Evolutionary conservation across 2,888 invertebrate species (phyloP).

Genomic region (Synanthedon vespiformis): DNA sequence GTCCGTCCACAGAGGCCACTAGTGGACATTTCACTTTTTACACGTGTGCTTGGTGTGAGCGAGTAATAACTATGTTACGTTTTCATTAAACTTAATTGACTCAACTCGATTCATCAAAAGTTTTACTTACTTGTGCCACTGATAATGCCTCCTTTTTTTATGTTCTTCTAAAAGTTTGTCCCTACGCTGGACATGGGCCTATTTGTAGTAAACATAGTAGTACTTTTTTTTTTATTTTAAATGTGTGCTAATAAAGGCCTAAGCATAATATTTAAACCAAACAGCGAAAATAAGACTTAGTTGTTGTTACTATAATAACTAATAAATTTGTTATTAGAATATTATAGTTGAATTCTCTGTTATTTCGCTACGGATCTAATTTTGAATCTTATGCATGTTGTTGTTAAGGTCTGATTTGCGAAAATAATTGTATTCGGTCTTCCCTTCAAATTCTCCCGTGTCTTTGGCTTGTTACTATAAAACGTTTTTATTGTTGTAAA

Average conservation of each 20-base stretch:
- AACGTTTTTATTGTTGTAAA: not conserved
- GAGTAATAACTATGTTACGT: not conserved
- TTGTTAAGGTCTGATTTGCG: slow-evolving; percentile 12
- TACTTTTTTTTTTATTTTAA: too few relatives aligned
- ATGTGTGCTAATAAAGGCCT: not conserved
- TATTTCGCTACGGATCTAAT: slow-evolving; percentile 27
- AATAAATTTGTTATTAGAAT: too few relatives aligned
- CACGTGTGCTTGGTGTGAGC: slow-evolving; percentile 1
- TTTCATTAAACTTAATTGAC: too few relatives aligned
- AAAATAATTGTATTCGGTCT: slow-evolving; percentile 1
- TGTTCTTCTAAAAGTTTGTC: not conserved
- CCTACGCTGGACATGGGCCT: too few relatives aligned
- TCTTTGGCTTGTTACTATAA: not conserved
- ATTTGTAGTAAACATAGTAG: too few relatives aligned
- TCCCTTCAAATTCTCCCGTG: not conserved
- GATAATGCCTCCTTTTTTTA: not conserved
- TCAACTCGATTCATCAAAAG: too few relatives aligned
- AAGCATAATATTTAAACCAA: slow-evolving; percentile 12
- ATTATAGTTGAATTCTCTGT: slow-evolving; percentile 8
- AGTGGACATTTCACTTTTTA: slow-evolving; percentile 3
- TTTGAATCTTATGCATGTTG: slow-evolving; percentile 24
- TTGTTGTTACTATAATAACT: slow-evolving; percentile 11
- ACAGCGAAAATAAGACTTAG: slow-evolving; percentile 41
- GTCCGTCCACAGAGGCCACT: slow-evolving; percentile 71
- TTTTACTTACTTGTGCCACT: too few relatives aligned